Conservation (phyloP, 2,797 vertebrate species). For the Sebastes dallii region DNA sequence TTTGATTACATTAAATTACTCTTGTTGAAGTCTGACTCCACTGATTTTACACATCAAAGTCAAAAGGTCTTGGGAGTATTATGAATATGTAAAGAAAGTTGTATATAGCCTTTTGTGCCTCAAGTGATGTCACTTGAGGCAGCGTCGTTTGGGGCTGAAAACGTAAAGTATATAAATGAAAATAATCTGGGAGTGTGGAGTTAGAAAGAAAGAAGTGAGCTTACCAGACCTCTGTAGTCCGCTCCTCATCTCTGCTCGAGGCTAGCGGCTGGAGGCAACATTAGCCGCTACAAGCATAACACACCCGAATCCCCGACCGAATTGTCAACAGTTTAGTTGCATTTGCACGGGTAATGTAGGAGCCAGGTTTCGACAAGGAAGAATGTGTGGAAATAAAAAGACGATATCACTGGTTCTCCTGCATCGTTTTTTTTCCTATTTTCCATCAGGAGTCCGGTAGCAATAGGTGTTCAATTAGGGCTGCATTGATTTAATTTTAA, state of each 20-base stretch:
- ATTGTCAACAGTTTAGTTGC: background rate
- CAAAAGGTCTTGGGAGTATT: background rate
- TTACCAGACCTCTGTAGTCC: background rate
- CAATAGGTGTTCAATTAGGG: accelerated
- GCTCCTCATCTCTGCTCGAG: background rate
- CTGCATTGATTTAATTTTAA: too few relatives aligned
- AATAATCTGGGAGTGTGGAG: too few relatives aligned
- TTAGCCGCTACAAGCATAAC: background rate
- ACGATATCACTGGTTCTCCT: background rate
- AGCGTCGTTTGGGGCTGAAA: accelerated
- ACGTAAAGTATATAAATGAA: accelerated
- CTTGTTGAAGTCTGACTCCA: too few relatives aligned
- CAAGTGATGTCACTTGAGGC: background rate
- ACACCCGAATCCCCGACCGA: accelerated
- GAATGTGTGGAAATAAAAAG: background rate
- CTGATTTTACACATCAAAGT: background rate
- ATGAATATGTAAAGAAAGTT: too few relatives aligned
- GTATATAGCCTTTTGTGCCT: too few relatives aligned
- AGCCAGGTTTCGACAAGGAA: background rate
- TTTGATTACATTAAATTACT: background rate
- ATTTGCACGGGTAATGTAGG: background rate
- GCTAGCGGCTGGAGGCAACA: background rate
- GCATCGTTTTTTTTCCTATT: background rate
- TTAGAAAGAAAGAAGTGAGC: background rate
- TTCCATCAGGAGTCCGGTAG: background rate